These are phyloP conservation scores for Glossosoma conforme DNA, from an alignment of 1,140 invertebrate species.

Conservation along the genomic window DNA sequence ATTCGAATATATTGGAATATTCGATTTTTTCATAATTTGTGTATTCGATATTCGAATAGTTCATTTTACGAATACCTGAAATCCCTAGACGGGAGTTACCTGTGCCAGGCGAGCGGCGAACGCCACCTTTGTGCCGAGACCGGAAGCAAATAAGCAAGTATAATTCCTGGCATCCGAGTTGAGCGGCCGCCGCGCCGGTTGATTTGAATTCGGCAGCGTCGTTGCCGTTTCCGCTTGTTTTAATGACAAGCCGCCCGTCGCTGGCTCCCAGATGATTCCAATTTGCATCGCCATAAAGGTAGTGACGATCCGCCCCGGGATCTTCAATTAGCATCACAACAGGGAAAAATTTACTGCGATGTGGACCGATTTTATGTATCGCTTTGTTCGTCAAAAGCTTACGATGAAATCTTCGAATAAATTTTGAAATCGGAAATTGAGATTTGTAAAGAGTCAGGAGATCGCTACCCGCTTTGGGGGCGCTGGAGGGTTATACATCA, in stretches of 20 bases:
- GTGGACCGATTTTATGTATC: neutral
- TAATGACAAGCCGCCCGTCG: constrained; percentile 3
- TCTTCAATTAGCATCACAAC: neutral
- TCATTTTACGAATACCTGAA: neutral
- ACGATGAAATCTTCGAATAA: neutral
- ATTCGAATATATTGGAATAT: too few species aligned
- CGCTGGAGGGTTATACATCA: too few species aligned
- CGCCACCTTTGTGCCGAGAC: constrained; percentile 7
- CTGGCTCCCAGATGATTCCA: constrained; percentile 1
- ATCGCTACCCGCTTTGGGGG: too few species aligned
- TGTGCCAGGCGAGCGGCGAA: neutral
- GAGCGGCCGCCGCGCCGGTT: neutral
- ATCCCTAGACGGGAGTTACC: neutral
- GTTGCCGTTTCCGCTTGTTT: constrained; percentile 4
- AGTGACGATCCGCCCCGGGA: neutral
- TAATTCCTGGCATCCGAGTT: constrained; percentile 5
- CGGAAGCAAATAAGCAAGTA: constrained; percentile 20
- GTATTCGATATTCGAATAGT: too few species aligned
- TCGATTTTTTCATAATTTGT: too few species aligned
- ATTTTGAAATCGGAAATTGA: neutral
- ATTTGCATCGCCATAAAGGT: constrained; percentile 6
- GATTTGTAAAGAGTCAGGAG: neutral
- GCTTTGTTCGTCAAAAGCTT: neutral
- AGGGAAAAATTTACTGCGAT: neutral
- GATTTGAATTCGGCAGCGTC: constrained; percentile 6